A percentile compares a stretch with the other conserved stretches of the same genome.
Evolutionary conservation across 2,113 vertebrate genomes (phyloP).

Genomic region (Stigmatopora argus): DNA sequence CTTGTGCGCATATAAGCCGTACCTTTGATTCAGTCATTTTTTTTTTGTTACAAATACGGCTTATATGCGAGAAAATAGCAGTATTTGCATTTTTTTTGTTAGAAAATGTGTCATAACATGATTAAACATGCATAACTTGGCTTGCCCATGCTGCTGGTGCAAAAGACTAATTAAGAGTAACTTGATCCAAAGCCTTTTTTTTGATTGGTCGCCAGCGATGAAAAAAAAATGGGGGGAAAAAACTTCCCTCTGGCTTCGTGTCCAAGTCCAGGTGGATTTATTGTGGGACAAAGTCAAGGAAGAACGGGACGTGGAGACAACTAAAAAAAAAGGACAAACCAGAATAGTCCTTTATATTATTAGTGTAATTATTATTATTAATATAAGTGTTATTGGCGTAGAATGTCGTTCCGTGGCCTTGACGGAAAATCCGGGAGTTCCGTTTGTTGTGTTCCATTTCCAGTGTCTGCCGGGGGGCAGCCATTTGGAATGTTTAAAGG

Average conservation of each 20-base stretch:
- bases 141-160: conserved; percentile 46
- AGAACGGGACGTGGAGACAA: conserved; percentile 59
- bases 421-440: conserved; percentile 24
- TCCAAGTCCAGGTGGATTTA: background rate
- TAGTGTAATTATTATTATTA: conserved; percentile 47
- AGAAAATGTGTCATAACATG: conserved; percentile 23
- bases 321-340: conserved; percentile 62
- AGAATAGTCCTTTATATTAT: conserved; percentile 40
- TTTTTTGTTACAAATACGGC: too few species aligned
- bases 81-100: background rate
- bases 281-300: conserved; percentile 55
- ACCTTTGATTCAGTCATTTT: too few species aligned
- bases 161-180: background rate
- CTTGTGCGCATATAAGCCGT: too few species aligned
- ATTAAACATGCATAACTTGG: conserved; percentile 63
- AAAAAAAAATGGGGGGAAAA: background rate
- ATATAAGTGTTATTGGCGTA: conserved; percentile 54
- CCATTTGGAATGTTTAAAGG: conserved; percentile 10
- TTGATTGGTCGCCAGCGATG: background rate
- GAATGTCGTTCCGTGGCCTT: conserved; percentile 65
- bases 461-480: background rate
- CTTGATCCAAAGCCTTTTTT: background rate
- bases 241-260: background rate
- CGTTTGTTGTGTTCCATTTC: background rate
- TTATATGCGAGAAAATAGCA: too few species aligned